Base-by-base conservation (phyloP, 2,888 invertebrate genomes). In the Aphidoletes aphidimyza region DNA sequence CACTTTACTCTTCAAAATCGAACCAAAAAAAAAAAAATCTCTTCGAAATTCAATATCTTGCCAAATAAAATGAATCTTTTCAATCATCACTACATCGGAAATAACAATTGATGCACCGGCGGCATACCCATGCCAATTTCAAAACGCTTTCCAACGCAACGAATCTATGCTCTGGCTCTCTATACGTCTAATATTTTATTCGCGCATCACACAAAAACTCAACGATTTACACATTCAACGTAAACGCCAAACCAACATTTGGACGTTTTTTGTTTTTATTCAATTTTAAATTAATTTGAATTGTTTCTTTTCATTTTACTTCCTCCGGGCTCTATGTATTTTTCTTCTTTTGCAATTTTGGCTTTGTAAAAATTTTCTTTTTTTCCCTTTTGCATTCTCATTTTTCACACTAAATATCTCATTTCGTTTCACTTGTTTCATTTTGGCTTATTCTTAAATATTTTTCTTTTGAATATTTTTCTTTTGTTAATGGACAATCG, bases 271-370 rank as follows among this genome's bases (percentile, higher is more conserved):
- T 30, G 26, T 69, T 69, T 69, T 5, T 30, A 1, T 30, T 2
- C 26, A 26, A 69, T 30, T 69, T 14, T n/a, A n/a, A n/a, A n/a
- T n/a, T n/a, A n/a, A n/a, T n/a, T n/a, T n/a, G n/a, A n/a, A n/a
- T n/a, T n/a, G n/a, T n/a, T n/a, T n/a, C 14, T 26, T 8, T 26
- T 26, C 26, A 22, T 54, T 22, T 8, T 54, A n/a, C 11, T 54
- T 11, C 54, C 30, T 30, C 30, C 30, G 54, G n/a, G n/a, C 9
- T 54, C 54, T 69, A 30, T 54, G 22, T 54, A 17, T 54, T 26
- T 30, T 69, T 69, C 69, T 30, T 69, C 69, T 69, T 30, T 69
- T 34, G 34, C 69, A 30, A 69, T 69, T n/a, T 30, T 30, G 69
- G 69, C 69, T 69, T 69, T 30, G 34, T 69, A 6, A 42, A n/a